These are phyloP conservation scores for Egretta garzetta DNA, from an alignment of 2,113 vertebrate genomes.

Conservation along the genomic window DNA sequence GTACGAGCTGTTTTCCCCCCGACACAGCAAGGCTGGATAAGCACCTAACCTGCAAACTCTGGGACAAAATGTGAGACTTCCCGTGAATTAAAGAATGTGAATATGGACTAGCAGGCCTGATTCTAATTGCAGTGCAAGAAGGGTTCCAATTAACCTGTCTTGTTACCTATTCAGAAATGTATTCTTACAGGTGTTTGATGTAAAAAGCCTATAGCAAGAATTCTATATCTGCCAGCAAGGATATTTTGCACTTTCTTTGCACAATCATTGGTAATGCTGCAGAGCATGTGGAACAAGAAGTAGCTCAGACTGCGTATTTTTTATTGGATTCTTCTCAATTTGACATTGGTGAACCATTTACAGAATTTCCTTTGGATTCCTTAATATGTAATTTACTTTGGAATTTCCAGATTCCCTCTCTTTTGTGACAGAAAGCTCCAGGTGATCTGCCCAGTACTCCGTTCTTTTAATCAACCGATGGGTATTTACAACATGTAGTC, in stretches of 20 bases:
- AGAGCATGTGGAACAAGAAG: neutral
- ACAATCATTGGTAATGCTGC: neutral
- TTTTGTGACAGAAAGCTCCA: neutral
- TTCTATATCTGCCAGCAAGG: neutral
- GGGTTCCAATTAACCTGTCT: neutral
- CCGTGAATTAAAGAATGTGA: neutral
- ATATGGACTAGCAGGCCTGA: neutral
- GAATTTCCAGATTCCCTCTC: neutral
- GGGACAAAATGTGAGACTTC: neutral
- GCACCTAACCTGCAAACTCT: neutral
- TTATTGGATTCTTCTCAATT: neutral
- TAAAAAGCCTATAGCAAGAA: neutral
- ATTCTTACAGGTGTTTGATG: neutral
- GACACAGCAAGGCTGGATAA: neutral
- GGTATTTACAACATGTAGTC: neutral
- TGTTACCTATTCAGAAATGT: neutral
- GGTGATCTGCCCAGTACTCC: neutral
- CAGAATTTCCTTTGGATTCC: neutral
- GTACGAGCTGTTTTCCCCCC: neutral
- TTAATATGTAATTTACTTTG: neutral
- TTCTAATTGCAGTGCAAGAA: neutral
- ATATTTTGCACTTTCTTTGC: neutral
- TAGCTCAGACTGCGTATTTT: neutral
- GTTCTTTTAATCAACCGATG: neutral
- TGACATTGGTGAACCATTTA: neutral